Evolutionary conservation across 2,888 invertebrate genomes (phyloP), one percentile per base, ranked within the genome.

Genomic region (Cabera pusaria): DNA sequence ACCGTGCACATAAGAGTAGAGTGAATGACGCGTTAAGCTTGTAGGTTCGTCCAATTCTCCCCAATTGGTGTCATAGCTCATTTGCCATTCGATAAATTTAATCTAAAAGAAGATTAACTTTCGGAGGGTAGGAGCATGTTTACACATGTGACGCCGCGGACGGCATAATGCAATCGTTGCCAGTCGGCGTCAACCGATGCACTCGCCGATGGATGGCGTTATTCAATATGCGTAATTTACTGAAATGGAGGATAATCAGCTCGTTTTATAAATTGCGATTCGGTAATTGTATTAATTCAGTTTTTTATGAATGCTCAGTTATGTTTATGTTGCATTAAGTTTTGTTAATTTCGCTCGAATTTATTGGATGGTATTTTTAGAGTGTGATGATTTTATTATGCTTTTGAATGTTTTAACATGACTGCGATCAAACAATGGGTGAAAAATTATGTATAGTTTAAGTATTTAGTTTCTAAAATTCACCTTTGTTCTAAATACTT

Each of bases 61-160:
- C 65, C 44, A 60, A 65, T 66, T 64, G 65, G 64, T 76, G 84
- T 84, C 82, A 84, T 79, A 82, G 77, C 86, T 86, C 85, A 85
- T 88, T 88, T 84, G 78, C 72, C 77, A 85, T 85, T 84, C 84
- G 75, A 84, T 85, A 77, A 75, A 81, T 84, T 84, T 82, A 86
- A 84, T 85, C 84, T 77, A 60, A 61, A 64, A 78, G 80, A 73
- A 76, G 76, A 74, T 78, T 72, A 73, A 66, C 63, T 59, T 63
- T 59, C 60, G 53, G 64, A 69, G 73, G 72, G 72, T 59, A 53
- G 54, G 45, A 7, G 49, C 31, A 57, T 81, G 71, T 80, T 77
- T 80, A 77, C 82, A 77, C 82, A 81, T 77, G 77, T 75, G 47
- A 37, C 49, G 24, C 22, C 41, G 40, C 43, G 22, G 28, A 31